Evolutionary conservation across 2,888 invertebrate genomes (phyloP).

Genomic region (Caenorhabditis drosophilae): DNA sequence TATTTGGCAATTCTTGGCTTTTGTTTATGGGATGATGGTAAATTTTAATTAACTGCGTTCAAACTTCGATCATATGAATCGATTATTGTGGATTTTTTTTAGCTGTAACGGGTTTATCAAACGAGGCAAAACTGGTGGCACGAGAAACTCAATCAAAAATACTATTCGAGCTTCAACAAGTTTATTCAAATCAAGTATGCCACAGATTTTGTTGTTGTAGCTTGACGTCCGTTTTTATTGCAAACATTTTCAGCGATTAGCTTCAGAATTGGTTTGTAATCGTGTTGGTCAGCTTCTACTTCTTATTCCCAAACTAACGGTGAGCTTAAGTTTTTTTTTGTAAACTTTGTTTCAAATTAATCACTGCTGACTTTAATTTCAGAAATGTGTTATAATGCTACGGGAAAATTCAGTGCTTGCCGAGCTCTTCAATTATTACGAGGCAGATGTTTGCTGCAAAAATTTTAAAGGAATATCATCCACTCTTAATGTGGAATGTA

Average conservation of each 20-base stretch:
- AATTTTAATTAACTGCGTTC: not conserved
- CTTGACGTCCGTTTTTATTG: too few species aligned
- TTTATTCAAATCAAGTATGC: constrained; percentile 34
- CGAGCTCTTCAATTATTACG: constrained; percentile 62
- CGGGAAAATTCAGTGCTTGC: constrained; percentile 61
- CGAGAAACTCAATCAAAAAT: constrained; percentile 55
- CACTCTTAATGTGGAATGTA: constrained; percentile 25
- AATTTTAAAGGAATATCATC: constrained; percentile 41
- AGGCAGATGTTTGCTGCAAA: constrained; percentile 58
- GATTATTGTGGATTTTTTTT: constrained; percentile 11
- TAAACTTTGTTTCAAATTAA: not conserved
- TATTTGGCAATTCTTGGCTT: constrained; percentile 59
- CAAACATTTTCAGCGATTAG: constrained; percentile 30
- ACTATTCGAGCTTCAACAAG: constrained; percentile 57
- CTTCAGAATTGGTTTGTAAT: constrained; percentile 45
- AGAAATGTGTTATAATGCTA: constrained; percentile 57
- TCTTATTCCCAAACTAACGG: constrained; percentile 64
- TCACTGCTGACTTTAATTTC: constrained; percentile 17
- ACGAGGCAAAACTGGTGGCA: constrained; percentile 42
- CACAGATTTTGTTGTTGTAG: constrained; percentile 1
- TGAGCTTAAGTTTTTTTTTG: constrained; percentile 11
- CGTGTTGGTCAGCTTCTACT: constrained; percentile 58
- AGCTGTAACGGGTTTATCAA: constrained; percentile 49
- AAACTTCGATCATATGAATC: not conserved
- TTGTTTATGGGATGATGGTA: constrained; percentile 65